phyloP scores from a whole-genome alignment of 2,888 invertebrate species.

The Tolmerus cingulatus region DNA sequence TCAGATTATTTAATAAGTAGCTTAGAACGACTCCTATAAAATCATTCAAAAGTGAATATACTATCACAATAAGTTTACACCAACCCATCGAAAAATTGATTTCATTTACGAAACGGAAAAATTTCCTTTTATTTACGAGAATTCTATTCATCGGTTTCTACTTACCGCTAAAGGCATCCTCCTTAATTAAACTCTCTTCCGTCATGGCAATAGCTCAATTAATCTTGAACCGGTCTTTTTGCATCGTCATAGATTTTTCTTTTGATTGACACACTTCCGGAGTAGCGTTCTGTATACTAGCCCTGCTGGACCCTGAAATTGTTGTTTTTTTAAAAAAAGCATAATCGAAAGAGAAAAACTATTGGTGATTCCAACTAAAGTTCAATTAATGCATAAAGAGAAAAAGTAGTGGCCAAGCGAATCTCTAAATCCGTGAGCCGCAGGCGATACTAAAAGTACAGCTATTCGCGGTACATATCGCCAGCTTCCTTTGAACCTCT shows the following conservation, averaged over 20 bases:
- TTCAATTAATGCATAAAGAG: neutral
- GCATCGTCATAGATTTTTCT: neutral
- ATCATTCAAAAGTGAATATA: neutral
- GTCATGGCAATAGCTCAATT: neutral
- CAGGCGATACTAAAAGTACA: slow-evolving; percentile 19
- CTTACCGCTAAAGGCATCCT: neutral
- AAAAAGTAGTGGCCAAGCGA: neutral
- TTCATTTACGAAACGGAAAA: neutral
- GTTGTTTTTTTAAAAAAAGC: neutral
- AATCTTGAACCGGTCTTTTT: neutral
- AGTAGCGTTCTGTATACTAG: neutral
- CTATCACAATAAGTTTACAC: neutral
- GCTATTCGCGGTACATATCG: slow-evolving; percentile 4
- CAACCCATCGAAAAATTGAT: neutral
- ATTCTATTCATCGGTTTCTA: neutral
- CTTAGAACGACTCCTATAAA: neutral
- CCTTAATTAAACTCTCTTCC: neutral
- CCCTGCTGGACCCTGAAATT: neutral
- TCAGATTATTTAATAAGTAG: too few relatives aligned
- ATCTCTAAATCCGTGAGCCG: neutral
- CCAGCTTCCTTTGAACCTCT: neutral
- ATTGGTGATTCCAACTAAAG: neutral
- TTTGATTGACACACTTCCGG: neutral
- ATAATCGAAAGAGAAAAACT: neutral
- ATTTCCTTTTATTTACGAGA: neutral